phyloP scores from a whole-genome alignment of 1,140 invertebrate species.

The Chlorops oryzae region DNA sequence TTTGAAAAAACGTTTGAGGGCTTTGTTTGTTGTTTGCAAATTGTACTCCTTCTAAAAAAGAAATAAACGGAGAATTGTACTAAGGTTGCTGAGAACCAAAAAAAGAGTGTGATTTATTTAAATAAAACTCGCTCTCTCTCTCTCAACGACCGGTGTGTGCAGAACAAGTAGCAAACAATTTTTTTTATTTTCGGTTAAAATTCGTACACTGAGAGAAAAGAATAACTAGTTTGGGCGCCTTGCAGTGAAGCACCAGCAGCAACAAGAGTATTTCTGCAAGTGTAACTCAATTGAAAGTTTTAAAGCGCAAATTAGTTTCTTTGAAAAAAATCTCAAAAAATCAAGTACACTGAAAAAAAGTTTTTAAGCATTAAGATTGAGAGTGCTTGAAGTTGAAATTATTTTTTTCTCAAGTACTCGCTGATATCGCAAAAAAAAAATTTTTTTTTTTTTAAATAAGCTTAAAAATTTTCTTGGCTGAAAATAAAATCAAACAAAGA shows the following conservation, averaged over 20 bases:
- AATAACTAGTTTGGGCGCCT: conserved; percentile 19
- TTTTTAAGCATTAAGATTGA: conserved; percentile 41
- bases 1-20: conserved; percentile 15
- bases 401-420: too few species aligned
- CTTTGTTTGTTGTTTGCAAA: conserved; percentile 45
- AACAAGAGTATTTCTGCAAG: conserved; percentile 4
- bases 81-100: conserved; percentile 30
- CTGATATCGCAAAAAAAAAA: conserved; percentile 15
- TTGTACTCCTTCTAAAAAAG: conserved; percentile 25
- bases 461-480: conserved; percentile 11
- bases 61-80: conserved; percentile 40
- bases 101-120: conserved; percentile 6
- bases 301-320: conserved; percentile 24
- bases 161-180: conserved; percentile 47
- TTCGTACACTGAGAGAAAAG: conserved; percentile 16
- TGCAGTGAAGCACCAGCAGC: background rate
- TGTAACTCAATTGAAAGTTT: conserved; percentile 23
- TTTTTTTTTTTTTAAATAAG: conserved; percentile 1
- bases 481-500: conserved; percentile 22
- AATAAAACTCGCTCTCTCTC: conserved; percentile 6
- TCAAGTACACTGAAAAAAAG: conserved; percentile 5
- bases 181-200: conserved; percentile 46
- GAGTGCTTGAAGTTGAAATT: conserved; percentile 15
- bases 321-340: background rate
- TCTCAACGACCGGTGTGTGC: conserved; percentile 41